Base-by-base conservation (phyloP, 2,113 vertebrate species). In the Tragelaphus imberbis region DNA sequence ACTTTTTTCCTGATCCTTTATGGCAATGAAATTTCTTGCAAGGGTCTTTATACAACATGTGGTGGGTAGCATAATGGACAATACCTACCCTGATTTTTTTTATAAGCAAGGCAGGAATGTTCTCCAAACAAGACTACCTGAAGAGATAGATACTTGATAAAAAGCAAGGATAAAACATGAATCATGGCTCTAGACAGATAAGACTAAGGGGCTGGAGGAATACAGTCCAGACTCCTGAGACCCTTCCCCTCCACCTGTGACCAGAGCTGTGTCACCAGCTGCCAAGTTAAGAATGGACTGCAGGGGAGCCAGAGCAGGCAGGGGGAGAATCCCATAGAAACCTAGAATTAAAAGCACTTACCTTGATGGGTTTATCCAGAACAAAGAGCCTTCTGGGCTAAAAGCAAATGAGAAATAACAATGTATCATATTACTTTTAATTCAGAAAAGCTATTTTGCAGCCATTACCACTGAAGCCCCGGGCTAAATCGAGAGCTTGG, bases 331-430 rank as follows among this genome's bases (percentile, higher is more conserved):
- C 30, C n/a, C 21, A 10, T 0, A 84, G 44, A n/a, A 0, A 79
- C 3, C 19, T 5, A 63, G 85, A 59, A 68, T 59, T 59, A 28
- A 87, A n/a, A 40, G 36, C 80, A 97, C 98, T 98, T 98, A 98
- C 98, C 97, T 97, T 30, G 90, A 87, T 28, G 93, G 96, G 55
- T 97, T 97, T 27, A 97, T 84, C 97, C 98, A 97, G 53, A 91
- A n/a, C 33, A 97, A 82, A 68, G 98, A 88, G 49, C 94, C 90
- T 88, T 96, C 98, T 80, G 97, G 90, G 95, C 95, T 97, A 85
- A 91, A 97, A 97, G 51, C 68, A 97, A 97, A 98, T 1, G 81
- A 97, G 88, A 98, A 94, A 98, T 25, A 95, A 91, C 81, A 96
- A 88, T 25, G 63, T 28, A 77, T 95, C 96, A 92, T 4, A 71